Percentiles rank a stretch among this genome's conserved stretches.
Evolutionary conservation across 2,113 vertebrate genomes (phyloP).

Genomic region (Nothobranchius furzeri): DNA sequence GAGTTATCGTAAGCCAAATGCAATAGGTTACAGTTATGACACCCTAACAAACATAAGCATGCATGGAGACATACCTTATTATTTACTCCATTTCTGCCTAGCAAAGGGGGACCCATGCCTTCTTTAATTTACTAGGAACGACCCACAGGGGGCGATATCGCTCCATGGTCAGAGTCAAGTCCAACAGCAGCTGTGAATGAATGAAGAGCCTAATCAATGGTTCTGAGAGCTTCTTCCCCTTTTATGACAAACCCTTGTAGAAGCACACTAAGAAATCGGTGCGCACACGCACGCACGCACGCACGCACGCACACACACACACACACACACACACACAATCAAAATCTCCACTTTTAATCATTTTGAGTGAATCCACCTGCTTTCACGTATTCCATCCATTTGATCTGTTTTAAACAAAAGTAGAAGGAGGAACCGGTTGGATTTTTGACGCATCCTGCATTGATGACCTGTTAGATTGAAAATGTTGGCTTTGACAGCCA

Average conservation of each 20-base stretch:
- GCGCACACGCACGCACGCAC: background rate
- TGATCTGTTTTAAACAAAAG: too few relatives aligned
- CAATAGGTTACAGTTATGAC: background rate
- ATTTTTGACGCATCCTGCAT: constrained; percentile 20
- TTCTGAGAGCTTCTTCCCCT: constrained; percentile 27
- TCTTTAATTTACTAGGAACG: background rate
- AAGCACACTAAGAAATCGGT: constrained; percentile 12
- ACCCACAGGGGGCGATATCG: constrained; percentile 71
- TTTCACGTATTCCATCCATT: too few relatives aligned
- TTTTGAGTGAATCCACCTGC: constrained; percentile 1
- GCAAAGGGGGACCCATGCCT: background rate
- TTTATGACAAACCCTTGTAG: constrained; percentile 42
- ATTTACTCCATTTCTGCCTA: too few relatives aligned
- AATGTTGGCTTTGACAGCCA: background rate
- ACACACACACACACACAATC: background rate
- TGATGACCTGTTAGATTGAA: constrained; percentile 18
- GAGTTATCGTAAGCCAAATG: too few relatives aligned
- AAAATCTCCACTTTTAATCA: constrained; percentile 10
- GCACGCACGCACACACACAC: too few relatives aligned
- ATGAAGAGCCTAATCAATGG: constrained; percentile 41
- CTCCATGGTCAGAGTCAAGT: constrained; percentile 55
- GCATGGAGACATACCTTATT: too few relatives aligned
- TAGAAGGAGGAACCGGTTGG: constrained; percentile 17
- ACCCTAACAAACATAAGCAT: background rate
- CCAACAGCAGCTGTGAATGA: constrained; percentile 35